Base-by-base conservation (phyloP, 2,888 invertebrate species). In the Drosophila mercatorum region DNA sequence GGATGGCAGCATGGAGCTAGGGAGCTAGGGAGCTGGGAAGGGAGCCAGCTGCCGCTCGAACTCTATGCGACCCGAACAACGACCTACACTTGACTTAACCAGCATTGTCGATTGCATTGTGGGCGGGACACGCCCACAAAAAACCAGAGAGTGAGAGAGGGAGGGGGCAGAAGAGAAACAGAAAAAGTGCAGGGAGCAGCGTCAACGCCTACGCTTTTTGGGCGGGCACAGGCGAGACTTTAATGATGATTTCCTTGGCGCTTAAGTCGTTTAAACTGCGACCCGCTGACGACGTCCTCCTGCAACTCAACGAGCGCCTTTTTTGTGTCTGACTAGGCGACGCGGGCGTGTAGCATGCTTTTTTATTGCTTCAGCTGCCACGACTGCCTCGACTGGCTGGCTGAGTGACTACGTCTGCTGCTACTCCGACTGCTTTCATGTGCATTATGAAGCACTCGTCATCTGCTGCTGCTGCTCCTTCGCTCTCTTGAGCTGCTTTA, bases 71-170 rank as follows among this genome's bases (percentile, higher is more conserved):
- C 82, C 85, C 89, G 88, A 87, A 80, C 83, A 79, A 87, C 90
- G 89, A 91, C 89, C 87, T 91, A 90, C 85, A 89, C 91, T 91
- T 89, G 89, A 89, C 89, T 90, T 91, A 89, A 89, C 89, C 89
- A 89, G 91, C 89, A 89, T 90, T 89, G 89, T 90, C 90, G 89
- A 89, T 89, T 82, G 80, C 89, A 84, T 69, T 60, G 70, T 31
- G 40, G 60, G 26, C n/a, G 49, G 51, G 40, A 56, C 72, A 81
- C 78, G 72, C 82, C 80, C 74, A 68, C 72, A 62, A 64, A 68
- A 40, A 26, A 11, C 3, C 8, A 1, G 22, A 22, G 22, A 2
- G 22, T 10, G 12, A 12, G 5, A 22, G 7, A 0, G 2, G 0
- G 26, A 40, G 34, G 2, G 4, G 12, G 1, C 22, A 26, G 26